Base-by-base conservation (phyloP, 2,888 invertebrate species). In the Philonicus albiceps region DNA sequence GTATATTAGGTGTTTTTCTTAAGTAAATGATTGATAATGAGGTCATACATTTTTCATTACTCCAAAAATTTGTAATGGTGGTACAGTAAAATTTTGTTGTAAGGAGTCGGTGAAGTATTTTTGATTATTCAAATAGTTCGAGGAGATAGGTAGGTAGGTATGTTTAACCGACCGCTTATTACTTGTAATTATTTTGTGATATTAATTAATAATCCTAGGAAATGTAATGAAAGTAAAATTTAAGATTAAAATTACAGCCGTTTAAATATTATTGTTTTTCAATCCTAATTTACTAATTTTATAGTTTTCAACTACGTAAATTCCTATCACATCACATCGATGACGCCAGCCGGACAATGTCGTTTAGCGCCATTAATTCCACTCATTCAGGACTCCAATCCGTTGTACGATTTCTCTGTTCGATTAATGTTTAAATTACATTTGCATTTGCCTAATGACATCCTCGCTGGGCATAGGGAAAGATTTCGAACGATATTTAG, bases 321-420 rank as follows among this genome's bases (percentile, higher is more conserved):
- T 92, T 96, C 96, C 93, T 97, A 98, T 2, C 95, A 97, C 72
- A 97, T 98, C 73, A 98, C 98, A 92, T 99, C 99, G 4, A 99
- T 99, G 98, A 99, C 98, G 0, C 96, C 96, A 88, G 96, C 97
- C 88, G 99, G 99, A 0, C 99, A 99, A 92, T 99, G 99, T 91
- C 95, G 99, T 64, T 93, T 99, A 86, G 98, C 99, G 7, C 99
- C 99, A 0, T 93, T 99, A 85, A 98, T 99, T 88, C 96, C 97
- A 22, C 97, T 97, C 90, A 97, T 98, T 89, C 96, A 98, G 93
- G 99, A 99, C 92, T 97, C 99, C 0, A 98, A 98, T 89, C 97
- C 97, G 90, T 94, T 99, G 40, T 99, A 99, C 92, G 99, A 99
- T 93, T 97, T 97, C 91, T 96, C 97, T 90, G 99, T 99, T 87